Base-by-base conservation (phyloP, 2,113 vertebrate species). In the Seriola quinqueradiata region DNA sequence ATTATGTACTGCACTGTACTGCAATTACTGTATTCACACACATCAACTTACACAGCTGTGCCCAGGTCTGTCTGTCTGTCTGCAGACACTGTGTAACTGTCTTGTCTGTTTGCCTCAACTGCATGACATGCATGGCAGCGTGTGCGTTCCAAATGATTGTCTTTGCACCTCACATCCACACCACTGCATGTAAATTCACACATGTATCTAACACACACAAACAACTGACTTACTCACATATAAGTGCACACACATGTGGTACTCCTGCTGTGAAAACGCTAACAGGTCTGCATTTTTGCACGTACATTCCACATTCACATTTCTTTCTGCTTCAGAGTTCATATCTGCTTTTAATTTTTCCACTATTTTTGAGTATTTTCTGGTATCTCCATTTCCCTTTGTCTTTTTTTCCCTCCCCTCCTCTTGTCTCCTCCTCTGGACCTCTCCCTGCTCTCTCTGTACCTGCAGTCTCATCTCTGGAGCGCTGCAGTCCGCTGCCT, bases 401-500 rank as follows among this genome's bases (percentile, higher is more conserved):
- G 6, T 75, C 42, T 77, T n/a, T 74, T 73, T 32, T 42, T 55
- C 13, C n/a, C n/a, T n/a, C 21, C 46, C 25, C 28, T 54, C 23
- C 23, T 55, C n/a, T 81, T 67, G 59, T 68, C 42, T 71, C 71
- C 65, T 65, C 60, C 52, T 54, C 59, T 55, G 70, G 63, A 70
- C 67, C 34, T 70, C 57, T 80, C 8, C 81, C 25, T 68, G 42
- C 55, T 76, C 23, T 87, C 52, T 87, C 46, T 84, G 21, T 84
- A 82, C 76, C 48, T 89, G 14, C 90, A 98, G 98, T 96, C 81
- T 95, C 97, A 44, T 97, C 98, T 0, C 82, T 97, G 90, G 98
- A 99, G 61, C 98, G 97, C 92, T 92, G 95, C 82, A 99, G 97
- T 90, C 96, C 98, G 0, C 2, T 97, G 90, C 94, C 96, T 0